phyloP scores from a whole-genome alignment of 2,888 invertebrate species.

The Cheilosia pagana region DNA sequence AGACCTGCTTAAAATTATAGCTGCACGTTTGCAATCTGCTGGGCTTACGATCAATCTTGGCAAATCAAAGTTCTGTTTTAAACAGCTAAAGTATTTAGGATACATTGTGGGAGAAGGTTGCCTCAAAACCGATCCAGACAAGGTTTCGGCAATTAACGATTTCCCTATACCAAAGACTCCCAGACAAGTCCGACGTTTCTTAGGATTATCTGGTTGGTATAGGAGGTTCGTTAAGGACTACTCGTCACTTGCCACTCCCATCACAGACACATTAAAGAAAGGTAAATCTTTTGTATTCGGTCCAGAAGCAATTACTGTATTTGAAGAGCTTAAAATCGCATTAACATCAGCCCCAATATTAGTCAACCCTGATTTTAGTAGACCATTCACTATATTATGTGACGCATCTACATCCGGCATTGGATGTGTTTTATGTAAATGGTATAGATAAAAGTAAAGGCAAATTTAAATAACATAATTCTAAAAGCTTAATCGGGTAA shows the following conservation, averaged over 20 bases:
- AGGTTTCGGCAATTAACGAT: too few species aligned
- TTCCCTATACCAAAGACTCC: too few species aligned
- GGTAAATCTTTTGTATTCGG: background rate
- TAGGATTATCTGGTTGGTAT: conserved; percentile 35
- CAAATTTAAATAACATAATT: too few species aligned
- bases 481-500: too few species aligned
- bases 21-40: background rate
- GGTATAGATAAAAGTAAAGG: too few species aligned
- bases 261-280: background rate
- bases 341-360: background rate
- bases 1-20: background rate
- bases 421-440: too few species aligned
- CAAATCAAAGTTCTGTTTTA: conserved; percentile 13
- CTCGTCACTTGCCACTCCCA: background rate
- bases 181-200: conserved; percentile 12
- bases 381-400: background rate
- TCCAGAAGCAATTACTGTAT: background rate
- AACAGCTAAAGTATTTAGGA: conserved; percentile 9
- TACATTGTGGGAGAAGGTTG: conserved; percentile 1
- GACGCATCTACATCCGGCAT: too few species aligned
- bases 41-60: background rate
- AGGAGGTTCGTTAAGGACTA: background rate
- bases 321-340: background rate
- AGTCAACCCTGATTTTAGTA: background rate
- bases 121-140: background rate